Evolutionary conservation across 2,797 vertebrate genomes (phyloP), one percentile per base, ranked within the genome.

Genomic region (Acomys russatus): DNA sequence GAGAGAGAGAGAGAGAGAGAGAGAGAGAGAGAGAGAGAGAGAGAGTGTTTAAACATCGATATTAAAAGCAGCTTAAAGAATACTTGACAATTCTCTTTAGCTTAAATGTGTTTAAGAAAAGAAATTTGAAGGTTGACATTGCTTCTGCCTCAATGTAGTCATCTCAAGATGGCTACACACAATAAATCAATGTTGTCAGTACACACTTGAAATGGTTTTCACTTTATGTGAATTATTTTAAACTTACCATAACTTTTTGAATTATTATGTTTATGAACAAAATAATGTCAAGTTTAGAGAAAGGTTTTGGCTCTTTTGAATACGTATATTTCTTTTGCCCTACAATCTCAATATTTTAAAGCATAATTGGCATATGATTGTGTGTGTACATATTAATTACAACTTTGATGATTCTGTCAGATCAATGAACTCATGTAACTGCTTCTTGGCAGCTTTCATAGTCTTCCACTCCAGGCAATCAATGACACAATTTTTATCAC

Each of bases 61-160:
- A 70, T 30, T 76, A 63, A 88, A 96, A 91, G 35, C 73, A 64
- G 38, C 35, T 73, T 95, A 63, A 92, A 71, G 2, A 71, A 73
- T 2, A 90, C 25, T 82, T 92, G 64, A 5, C 86, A 66, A 76
- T 63, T 91, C 86, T 86, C 22, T 87, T 61, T 90, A 54, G 15
- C 22, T 91, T 89, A 83, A 20, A 54, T 66, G 8, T 0, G 12
- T 23, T 91, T 96, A 54, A 91, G 5, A 85, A 88, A 54, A 0
- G 63, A 66, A 93, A 94, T 74, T 20, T 88, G 12, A 94, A 73
- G 35, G 64, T 28, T 0, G 4, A 18, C 71, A 71, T 93, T 9
- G 78, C 28, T 91, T 92, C 20, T 93, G 30, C 59, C 63, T 93
- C 79, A 95, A 90, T 88, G 66, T 80, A 93, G 28, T 79, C 23